Conservation (phyloP, 2,113 vertebrate species). For the Calyptommatus sinebrachiatus region DNA sequence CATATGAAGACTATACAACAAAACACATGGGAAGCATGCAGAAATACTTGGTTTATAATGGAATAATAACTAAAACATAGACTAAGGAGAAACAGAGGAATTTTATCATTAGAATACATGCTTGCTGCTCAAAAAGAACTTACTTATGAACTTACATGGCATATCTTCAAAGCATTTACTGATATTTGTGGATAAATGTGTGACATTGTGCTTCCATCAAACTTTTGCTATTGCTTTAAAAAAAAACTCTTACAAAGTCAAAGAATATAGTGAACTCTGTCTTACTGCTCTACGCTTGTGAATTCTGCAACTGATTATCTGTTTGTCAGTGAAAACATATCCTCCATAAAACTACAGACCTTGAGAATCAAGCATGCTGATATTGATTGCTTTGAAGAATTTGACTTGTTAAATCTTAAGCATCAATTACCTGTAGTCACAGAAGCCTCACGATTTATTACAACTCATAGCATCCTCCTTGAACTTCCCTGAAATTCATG, state of each 20-base stretch:
- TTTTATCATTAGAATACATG: background rate
- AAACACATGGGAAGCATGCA: background rate
- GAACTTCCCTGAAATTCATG: constrained; percentile 6
- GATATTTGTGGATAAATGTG: background rate
- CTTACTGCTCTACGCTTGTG: background rate
- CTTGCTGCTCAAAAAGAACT: background rate
- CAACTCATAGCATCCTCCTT: constrained; percentile 30
- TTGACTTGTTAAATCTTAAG: background rate
- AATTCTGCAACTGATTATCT: background rate
- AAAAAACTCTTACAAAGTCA: background rate
- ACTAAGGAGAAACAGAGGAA: background rate
- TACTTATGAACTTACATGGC: background rate
- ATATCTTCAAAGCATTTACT: background rate
- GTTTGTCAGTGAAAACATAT: background rate
- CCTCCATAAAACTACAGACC: background rate
- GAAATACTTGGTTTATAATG: background rate
- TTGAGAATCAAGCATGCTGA: constrained; percentile 13
- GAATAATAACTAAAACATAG: background rate
- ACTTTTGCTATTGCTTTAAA: background rate
- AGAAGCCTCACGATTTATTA: constrained; percentile 4
- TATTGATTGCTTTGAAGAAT: constrained; percentile 2
- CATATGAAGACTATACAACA: too few species aligned
- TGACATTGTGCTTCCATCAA: background rate
- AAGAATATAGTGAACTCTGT: background rate
- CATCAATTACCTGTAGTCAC: constrained; percentile 4